phyloP scores from a whole-genome alignment of 2,797 vertebrate genomes.

The Anguilla anguilla region DNA sequence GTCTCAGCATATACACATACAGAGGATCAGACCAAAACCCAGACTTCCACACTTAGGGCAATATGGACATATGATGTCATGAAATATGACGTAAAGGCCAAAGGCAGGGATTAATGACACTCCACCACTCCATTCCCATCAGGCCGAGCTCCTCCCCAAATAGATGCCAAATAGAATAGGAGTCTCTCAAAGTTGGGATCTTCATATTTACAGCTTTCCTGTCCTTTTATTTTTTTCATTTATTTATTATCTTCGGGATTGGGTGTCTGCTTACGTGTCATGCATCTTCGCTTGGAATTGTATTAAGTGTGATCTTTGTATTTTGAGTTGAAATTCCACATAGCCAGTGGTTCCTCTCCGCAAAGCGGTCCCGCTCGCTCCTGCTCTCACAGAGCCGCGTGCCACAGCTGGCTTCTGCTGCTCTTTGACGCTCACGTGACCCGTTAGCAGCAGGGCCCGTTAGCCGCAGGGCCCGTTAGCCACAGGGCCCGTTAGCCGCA shows the following conservation, averaged over 20 bases:
- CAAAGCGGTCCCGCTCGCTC: background rate
- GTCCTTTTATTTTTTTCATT: background rate
- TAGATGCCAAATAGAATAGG: slow-evolving; percentile 10
- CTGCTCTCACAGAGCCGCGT: background rate
- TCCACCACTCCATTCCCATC: background rate
- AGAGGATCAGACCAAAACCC: slow-evolving; percentile 35
- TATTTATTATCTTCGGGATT: background rate
- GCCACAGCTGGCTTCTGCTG: background rate
- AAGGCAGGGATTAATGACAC: background rate
- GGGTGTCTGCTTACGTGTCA: background rate
- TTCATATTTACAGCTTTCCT: background rate
- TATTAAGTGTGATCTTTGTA: background rate
- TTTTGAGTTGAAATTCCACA: slow-evolving; percentile 3
- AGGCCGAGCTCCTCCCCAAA: background rate
- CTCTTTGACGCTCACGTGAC: background rate
- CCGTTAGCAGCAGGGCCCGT: background rate
- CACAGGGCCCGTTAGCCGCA: too few relatives aligned
- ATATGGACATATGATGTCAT: background rate
- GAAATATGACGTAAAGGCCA: background rate
- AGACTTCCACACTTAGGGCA: background rate
- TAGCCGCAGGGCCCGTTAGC: too few relatives aligned
- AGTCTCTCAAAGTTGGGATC: background rate
- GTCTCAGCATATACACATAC: slow-evolving; percentile 2
- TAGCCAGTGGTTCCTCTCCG: slow-evolving; percentile 20
- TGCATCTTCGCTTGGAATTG: background rate